Evolutionary conservation across 2,113 vertebrate genomes (phyloP).

Genomic region (Nestor notabilis): DNA sequence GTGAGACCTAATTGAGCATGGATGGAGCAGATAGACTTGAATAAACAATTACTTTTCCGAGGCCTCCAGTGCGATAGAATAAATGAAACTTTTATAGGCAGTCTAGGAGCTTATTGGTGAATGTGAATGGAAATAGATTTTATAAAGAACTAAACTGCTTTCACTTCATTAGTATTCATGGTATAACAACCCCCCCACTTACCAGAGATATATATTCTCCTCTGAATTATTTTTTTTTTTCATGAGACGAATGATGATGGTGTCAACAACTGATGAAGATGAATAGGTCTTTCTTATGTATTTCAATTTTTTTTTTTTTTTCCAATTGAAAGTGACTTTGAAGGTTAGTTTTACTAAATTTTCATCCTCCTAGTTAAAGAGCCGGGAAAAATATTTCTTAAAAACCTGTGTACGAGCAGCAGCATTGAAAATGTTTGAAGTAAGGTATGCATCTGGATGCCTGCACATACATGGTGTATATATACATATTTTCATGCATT

Average conservation of each 20-base stretch:
- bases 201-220: slow-evolving; percentile 59
- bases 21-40: slow-evolving; percentile 57
- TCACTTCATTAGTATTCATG: slow-evolving; percentile 77
- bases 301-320: background rate
- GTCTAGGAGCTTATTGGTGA: slow-evolving; percentile 64
- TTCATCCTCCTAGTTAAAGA: slow-evolving; percentile 33
- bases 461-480: background rate
- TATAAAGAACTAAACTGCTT: slow-evolving; percentile 63
- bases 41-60: slow-evolving; percentile 72
- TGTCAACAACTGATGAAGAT: slow-evolving; percentile 81
- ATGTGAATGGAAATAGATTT: slow-evolving; percentile 68
- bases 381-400: background rate
- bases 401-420: background rate
- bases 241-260: slow-evolving; percentile 67
- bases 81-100: slow-evolving; percentile 63
- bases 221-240: slow-evolving; percentile 74
- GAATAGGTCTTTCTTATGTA: slow-evolving; percentile 67
- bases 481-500: background rate
- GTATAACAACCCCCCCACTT: slow-evolving; percentile 32
- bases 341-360: slow-evolving; percentile 29
- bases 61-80: slow-evolving; percentile 37
- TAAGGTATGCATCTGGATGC: background rate
- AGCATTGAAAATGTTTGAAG: background rate
- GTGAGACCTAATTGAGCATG: slow-evolving; percentile 58
- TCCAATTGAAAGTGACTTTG: slow-evolving; percentile 54